These are phyloP conservation scores for Aleiodes alternator DNA, from an alignment of 2,888 invertebrate species.

Conservation along the genomic window DNA sequence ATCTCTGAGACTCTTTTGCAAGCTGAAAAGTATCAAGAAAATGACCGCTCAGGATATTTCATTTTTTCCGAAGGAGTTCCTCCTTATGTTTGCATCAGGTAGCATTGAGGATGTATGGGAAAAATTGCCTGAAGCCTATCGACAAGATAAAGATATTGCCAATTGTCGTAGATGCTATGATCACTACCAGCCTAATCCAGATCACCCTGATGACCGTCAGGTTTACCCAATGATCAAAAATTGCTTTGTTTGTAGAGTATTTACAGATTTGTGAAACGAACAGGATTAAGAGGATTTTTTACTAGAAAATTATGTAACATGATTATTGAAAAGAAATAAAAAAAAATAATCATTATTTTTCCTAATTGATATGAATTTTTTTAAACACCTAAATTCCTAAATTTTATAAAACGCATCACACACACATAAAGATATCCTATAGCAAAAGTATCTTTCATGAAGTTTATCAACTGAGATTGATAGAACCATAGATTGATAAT, in stretches of 20 bases:
- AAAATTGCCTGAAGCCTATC: background rate
- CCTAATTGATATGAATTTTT: too few species aligned
- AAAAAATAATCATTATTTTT: too few species aligned
- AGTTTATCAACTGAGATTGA: too few species aligned
- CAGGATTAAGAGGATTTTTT: background rate
- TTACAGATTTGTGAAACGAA: too few species aligned
- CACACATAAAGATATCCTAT: too few species aligned
- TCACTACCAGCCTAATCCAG: background rate
- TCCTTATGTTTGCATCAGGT: background rate
- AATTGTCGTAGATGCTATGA: background rate
- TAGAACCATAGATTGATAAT: too few species aligned
- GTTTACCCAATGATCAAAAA: background rate
- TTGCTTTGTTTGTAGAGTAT: background rate
- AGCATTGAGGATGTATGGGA: conserved; percentile 4
- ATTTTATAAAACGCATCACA: too few species aligned
- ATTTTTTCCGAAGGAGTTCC: conserved; percentile 1
- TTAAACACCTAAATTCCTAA: too few species aligned
- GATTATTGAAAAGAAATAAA: background rate
- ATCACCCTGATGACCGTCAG: background rate
- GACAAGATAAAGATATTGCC: background rate
- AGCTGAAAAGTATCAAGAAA: background rate
- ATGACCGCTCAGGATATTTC: conserved; percentile 23
- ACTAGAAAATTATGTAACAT: background rate
- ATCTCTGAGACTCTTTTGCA: conserved; percentile 8
- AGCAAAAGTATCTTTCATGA: too few species aligned